Evolutionary conservation across 2,888 invertebrate species (phyloP).

Genomic region (Tethea ocularis): DNA sequence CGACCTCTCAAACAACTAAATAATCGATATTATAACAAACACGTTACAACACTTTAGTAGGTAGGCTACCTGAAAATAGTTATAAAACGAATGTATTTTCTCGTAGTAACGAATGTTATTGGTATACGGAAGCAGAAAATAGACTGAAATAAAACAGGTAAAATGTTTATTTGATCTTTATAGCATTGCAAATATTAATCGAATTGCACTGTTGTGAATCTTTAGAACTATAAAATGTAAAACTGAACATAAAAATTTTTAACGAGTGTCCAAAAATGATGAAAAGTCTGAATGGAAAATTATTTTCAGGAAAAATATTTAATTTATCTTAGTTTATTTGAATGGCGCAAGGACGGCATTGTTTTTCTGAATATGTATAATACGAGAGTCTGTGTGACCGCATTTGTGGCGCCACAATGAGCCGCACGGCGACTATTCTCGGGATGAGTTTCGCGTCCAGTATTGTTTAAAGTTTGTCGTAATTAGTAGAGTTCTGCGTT

Average conservation of each 20-base stretch:
- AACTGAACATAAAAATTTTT: background rate
- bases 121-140: background rate
- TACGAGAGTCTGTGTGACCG: slow-evolving; percentile 77
- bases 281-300: slow-evolving; percentile 35
- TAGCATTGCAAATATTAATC: background rate
- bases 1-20: too few relatives aligned
- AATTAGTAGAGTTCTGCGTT: slow-evolving; percentile 79
- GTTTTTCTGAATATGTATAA: slow-evolving; percentile 81
- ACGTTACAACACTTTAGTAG: too few relatives aligned
- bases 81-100: background rate
- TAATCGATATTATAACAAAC: too few relatives aligned
- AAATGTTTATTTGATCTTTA: background rate
- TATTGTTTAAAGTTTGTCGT: slow-evolving; percentile 83
- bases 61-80: background rate
- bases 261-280: slow-evolving; percentile 42
- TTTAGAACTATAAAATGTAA: background rate
- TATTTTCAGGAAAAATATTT: slow-evolving; percentile 62
- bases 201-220: background rate
- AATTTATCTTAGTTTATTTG: slow-evolving; percentile 74
- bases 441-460: slow-evolving; percentile 81
- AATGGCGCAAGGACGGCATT: slow-evolving; percentile 73
- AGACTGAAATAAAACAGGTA: background rate
- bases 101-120: background rate
- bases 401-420: slow-evolving; percentile 78
- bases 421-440: slow-evolving; percentile 72